Base-by-base conservation (phyloP, 2,888 invertebrate genomes). In the Eupithecia tripunctaria region DNA sequence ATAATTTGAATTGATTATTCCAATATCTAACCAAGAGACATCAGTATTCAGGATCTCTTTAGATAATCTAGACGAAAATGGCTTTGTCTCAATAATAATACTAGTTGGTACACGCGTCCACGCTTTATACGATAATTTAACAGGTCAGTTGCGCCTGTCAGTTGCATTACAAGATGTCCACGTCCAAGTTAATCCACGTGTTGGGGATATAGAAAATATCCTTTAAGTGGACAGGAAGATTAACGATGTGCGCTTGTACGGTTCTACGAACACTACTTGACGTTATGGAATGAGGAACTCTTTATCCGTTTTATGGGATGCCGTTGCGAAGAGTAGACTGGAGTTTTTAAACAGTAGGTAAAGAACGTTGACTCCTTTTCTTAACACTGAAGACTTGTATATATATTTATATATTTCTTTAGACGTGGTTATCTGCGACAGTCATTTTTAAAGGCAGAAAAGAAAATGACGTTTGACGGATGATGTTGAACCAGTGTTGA, bases 161-260 rank as follows among this genome's bases (percentile, higher is more conserved):
- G 62, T 38, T 64, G 64, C 64, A 62, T 66, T 76, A 65, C 59
- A 75, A 74, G 64, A 70, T 71, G 71, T 36, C 68, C 66, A 32
- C 56, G 56, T 67, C 47, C 64, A 32, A 56, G 70, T 59, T 67
- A 67, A 65, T 73, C 67, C 56, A 32, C 56, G 36, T 68, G 67
- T 60, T 70, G 56, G 43, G 66, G 63, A 75, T 29, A 60, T 27
- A 60, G 27, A 78, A 51, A 78, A 80, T 78, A 80, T 81, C 75
- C 76, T 60, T 60, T 74, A 66, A 76, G 76, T 74, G 80, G 76
- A 77, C 59, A 68, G 70, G 67, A 81, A 82, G 80, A 83, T 80
- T 80, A 80, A 82, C 76, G 83, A 78, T 71, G 74, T 76, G 62
- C 74, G 70, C 76, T 36, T 77, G 51, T 75, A 63, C 69, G 64